Base-by-base conservation (phyloP, 2,888 invertebrate genomes). In the Scaptomyza flava region DNA sequence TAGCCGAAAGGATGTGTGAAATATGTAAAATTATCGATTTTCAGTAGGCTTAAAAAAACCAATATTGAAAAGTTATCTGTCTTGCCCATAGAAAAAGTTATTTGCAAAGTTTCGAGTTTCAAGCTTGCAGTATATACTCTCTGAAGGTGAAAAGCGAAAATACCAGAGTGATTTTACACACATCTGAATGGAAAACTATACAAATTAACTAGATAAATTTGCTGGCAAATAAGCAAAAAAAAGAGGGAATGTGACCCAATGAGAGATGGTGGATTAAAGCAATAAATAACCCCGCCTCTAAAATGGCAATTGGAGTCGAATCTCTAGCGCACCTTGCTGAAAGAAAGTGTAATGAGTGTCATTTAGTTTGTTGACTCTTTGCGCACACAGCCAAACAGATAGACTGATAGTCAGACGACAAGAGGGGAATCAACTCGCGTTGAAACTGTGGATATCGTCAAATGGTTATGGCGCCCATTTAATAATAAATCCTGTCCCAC, bases 301-400 rank as follows among this genome's bases (percentile, higher is more conserved):
- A 23, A 3, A 3, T 66, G 50, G 52, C 17, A 53, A 72, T 45
- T 57, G 48, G 36, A 67, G 63, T 61, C 59, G 69, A 80, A 70
- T 73, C 31, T 58, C 52, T 72, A 50, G 47, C 67, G 61, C 62
- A 68, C 48, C 66, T 59, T 80, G 86, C 83, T 83, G 84, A 86
- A 83, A 83, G 82, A 86, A 83, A 83, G 84, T 86, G 86, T 83
- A 83, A 83, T 83, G 87, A 84, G 87, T 77, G 81, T 81, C 84
- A 83, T 83, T 83, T 86, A 82, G 86, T 86, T 83, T 82, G 82
- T 82, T 82, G 84, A 86, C 84, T 82, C 83, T 78, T 51, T 68
- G 66, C 47, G 45, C 59, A 62, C 62, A 72, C 53, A 67, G 59
- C 33, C 23, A 4, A 12, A 11, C 36, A 12, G 11, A 11, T 14